Conservation (phyloP, 2,113 vertebrate genomes). For the Monopterus albus region DNA sequence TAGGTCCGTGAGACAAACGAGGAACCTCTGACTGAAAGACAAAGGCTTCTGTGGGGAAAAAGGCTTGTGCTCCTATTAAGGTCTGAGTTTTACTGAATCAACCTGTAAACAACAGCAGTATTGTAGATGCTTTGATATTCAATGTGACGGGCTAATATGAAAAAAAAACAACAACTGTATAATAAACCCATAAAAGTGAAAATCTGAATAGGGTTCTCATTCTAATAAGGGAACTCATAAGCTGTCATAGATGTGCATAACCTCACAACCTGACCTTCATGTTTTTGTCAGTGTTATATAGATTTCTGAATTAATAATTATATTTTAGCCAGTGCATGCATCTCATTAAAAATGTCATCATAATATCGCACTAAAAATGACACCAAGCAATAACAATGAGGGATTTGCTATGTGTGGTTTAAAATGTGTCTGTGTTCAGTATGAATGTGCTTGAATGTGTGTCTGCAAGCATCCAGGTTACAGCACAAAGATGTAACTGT, state of each 20-base stretch:
- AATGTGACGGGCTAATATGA: constrained; percentile 39
- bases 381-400: not conserved
- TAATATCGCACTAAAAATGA: constrained; percentile 19
- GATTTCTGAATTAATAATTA: constrained; percentile 31
- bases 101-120: constrained; percentile 43
- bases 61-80: constrained; percentile 19
- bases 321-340: constrained; percentile 17
- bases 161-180: constrained; percentile 29
- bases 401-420: constrained; percentile 3
- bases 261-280: constrained; percentile 39
- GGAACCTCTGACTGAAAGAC: constrained; percentile 33
- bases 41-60: constrained; percentile 10
- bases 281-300: constrained; percentile 26
- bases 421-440: not conserved
- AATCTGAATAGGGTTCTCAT: constrained; percentile 39
- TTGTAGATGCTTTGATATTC: constrained; percentile 48
- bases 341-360: constrained; percentile 24
- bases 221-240: constrained; percentile 59
- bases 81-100: constrained; percentile 57
- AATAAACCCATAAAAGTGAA: constrained; percentile 45
- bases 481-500: constrained; percentile 14
- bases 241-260: constrained; percentile 31
- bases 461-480: constrained; percentile 7
- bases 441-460: constrained; percentile 2
- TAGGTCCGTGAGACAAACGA: constrained; percentile 57